These are phyloP conservation scores for Eurypyga helias DNA, from an alignment of 2,113 vertebrate species.

Conservation along the genomic window DNA sequence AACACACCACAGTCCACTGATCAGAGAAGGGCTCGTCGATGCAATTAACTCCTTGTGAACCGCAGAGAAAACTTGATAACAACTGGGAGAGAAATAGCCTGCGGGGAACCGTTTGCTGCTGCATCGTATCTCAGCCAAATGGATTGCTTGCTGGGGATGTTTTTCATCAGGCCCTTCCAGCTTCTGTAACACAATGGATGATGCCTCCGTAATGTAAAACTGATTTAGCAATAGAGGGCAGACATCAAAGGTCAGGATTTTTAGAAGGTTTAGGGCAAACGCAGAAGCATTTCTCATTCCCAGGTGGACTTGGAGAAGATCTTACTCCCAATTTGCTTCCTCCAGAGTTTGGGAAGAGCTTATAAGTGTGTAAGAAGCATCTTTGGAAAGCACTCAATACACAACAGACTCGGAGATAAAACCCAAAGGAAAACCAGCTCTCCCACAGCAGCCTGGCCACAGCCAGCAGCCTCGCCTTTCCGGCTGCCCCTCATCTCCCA, in stretches of 20 bases:
- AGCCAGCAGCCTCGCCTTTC: not conserved
- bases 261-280: not conserved
- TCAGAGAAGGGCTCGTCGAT: not conserved
- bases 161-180: not conserved
- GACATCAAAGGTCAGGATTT: not conserved
- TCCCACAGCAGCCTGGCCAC: accelerated
- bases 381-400: not conserved
- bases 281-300: not conserved
- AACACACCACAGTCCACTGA: not conserved
- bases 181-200: accelerated
- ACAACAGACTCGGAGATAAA: too few species aligned
- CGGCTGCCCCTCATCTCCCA: not conserved
- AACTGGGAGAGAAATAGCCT: not conserved
- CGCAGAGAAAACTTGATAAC: accelerated
- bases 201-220: not conserved
- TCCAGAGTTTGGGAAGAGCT: not conserved
- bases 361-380: not conserved
- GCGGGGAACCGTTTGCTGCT: not conserved
- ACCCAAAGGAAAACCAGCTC: not conserved
- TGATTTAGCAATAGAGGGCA: not conserved
- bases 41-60: not conserved
- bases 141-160: not conserved
- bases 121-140: not conserved
- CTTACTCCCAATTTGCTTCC: not conserved
- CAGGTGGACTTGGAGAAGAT: not conserved